A percentile compares a stretch with the other conserved stretches of the same genome.
Evolutionary conservation across 2,888 invertebrate genomes (phyloP).

Genomic region (Dendrolimus houi): DNA sequence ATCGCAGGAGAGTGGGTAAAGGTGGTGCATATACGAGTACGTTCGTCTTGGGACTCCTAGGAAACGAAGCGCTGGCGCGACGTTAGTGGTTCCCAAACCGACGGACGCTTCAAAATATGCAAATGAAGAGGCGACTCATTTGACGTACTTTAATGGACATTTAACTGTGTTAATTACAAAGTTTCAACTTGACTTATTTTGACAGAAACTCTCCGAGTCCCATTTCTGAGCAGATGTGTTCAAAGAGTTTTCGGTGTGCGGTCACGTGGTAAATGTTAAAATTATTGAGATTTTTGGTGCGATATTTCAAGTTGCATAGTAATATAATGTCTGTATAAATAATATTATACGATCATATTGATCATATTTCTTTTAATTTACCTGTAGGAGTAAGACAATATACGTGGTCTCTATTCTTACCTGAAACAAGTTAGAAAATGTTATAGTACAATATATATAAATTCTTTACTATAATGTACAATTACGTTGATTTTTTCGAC

Average conservation of each 20-base stretch:
- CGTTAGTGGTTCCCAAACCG: conserved; percentile 45
- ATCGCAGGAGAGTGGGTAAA: conserved; percentile 38
- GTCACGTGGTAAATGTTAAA: not conserved
- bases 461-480: no score
- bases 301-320: not conserved
- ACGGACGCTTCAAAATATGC: conserved; percentile 60
- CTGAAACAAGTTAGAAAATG: no score
- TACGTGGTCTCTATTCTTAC: no score
- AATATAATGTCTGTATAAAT: no score
- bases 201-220: conserved; percentile 21
- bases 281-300: not conserved
- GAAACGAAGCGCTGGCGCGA: conserved; percentile 46
- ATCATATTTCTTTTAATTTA: no score
- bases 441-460: no score
- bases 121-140: conserved; percentile 65
- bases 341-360: no score
- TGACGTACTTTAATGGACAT: conserved; percentile 69
- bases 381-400: no score
- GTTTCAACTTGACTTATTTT: conserved; percentile 47
- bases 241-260: conserved; percentile 28
- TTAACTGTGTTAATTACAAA: conserved; percentile 66
- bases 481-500: no score
- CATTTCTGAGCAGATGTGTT: conserved; percentile 31
- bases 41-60: conserved; percentile 53
- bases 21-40: conserved; percentile 47